phyloP scores from a whole-genome alignment of 2,797 vertebrate genomes.

The Pseudomugil tenellus region DNA sequence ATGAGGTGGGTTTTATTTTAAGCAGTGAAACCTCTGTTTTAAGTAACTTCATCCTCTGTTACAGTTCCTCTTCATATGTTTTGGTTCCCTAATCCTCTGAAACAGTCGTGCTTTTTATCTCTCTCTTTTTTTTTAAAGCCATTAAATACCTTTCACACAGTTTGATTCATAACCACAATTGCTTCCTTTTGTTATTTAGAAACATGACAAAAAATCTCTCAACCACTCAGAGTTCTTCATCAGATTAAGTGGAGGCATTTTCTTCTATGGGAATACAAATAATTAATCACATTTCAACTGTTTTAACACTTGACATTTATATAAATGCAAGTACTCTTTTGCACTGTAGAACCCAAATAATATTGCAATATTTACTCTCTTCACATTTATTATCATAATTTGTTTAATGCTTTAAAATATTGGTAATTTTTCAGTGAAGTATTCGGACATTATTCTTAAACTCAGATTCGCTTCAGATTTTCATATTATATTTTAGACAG shows the following conservation, averaged over 20 bases:
- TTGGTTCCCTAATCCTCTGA: slow-evolving; percentile 41
- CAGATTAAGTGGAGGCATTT: slow-evolving; percentile 6
- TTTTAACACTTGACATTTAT: neutral
- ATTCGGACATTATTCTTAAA: too few species aligned
- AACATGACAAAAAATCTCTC: slow-evolving; percentile 15
- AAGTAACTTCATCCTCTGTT: slow-evolving; percentile 23
- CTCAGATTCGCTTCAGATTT: neutral
- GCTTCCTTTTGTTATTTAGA: slow-evolving; percentile 38
- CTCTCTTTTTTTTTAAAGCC: neutral
- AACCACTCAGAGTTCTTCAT: slow-evolving; percentile 14
- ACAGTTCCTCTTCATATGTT: slow-evolving; percentile 13
- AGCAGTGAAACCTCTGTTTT: slow-evolving; percentile 33
- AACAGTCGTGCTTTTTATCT: slow-evolving; percentile 6
- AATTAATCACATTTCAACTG: slow-evolving; percentile 9
- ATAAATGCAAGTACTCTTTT: neutral
- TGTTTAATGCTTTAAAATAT: neutral
- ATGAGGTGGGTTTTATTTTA: slow-evolving; percentile 15
- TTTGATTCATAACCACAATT: slow-evolving; percentile 23
- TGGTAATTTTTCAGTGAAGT: neutral
- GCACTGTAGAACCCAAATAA: neutral
- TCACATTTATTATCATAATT: neutral
- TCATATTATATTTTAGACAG: neutral
- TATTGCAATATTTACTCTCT: neutral
- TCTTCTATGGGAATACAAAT: slow-evolving; percentile 3
- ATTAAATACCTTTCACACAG: slow-evolving; percentile 31